These are phyloP conservation scores for Drosophila kambysellisi DNA, from an alignment of 2,888 invertebrate genomes.

Conservation along the genomic window DNA sequence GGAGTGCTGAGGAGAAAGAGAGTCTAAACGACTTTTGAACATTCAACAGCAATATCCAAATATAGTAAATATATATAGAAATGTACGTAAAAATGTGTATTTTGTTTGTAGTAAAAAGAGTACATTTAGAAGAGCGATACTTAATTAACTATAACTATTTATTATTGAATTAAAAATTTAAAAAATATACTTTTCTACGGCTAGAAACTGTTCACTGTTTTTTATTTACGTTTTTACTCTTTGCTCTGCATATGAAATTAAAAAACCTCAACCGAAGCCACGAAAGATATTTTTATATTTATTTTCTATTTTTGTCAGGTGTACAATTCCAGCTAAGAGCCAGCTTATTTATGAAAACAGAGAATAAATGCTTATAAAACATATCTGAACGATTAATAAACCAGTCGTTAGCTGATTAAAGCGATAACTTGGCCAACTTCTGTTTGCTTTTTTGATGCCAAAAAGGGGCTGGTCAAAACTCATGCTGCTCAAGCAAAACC, in stretches of 20 bases:
- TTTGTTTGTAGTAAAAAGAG: background rate
- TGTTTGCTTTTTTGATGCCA: background rate
- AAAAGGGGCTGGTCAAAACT: constrained; percentile 12
- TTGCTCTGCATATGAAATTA: background rate
- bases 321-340: background rate
- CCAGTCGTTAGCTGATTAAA: background rate
- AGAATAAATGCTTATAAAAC: background rate
- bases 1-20: background rate
- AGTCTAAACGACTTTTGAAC: background rate
- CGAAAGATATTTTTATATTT: background rate
- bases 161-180: background rate
- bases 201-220: background rate
- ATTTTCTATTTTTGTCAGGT: background rate
- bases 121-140: background rate
- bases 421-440: background rate
- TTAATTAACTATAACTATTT: background rate
- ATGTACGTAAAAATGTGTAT: background rate
- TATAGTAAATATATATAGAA: background rate
- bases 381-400: background rate
- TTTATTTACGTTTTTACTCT: background rate
- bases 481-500: constrained; percentile 22
- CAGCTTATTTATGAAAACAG: background rate
- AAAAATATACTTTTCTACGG: background rate
- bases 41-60: background rate
- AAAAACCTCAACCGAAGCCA: background rate